A percentile compares a stretch with the other conserved stretches of the same genome.
These are phyloP conservation scores for Reticulitermes speratus DNA, from an alignment of 1,140 invertebrate genomes.

Conservation along the genomic window DNA sequence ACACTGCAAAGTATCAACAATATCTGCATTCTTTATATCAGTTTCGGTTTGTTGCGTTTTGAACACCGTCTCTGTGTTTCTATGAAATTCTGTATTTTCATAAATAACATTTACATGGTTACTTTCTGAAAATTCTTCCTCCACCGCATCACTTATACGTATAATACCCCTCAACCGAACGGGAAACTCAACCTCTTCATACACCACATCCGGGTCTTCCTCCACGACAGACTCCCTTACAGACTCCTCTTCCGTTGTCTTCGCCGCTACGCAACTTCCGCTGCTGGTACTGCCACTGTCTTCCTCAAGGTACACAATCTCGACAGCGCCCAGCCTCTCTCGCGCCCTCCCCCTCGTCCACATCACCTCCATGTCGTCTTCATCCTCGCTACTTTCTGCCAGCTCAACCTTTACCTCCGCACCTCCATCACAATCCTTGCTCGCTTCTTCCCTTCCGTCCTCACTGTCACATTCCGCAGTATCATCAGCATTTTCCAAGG, in stretches of 20 bases:
- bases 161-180: background rate
- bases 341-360: background rate
- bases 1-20: background rate
- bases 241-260: background rate
- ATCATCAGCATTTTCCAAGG: background rate
- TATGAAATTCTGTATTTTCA: background rate
- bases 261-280: background rate
- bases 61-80: background rate
- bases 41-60: background rate
- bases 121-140: background rate
- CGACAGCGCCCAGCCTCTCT: background rate
- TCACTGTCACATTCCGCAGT: no score
- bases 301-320: conserved; percentile 21
- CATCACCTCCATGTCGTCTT: background rate
- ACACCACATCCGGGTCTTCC: background rate
- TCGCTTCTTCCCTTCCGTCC: background rate
- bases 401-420: background rate
- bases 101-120: background rate
- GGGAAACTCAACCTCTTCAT: background rate
- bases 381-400: background rate
- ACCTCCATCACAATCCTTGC: background rate
- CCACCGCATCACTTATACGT: background rate
- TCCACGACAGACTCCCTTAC: background rate
- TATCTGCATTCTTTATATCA: background rate
- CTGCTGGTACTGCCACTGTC: background rate